phyloP scores from a whole-genome alignment of 2,797 vertebrate species.

The Poecilia gillii region DNA sequence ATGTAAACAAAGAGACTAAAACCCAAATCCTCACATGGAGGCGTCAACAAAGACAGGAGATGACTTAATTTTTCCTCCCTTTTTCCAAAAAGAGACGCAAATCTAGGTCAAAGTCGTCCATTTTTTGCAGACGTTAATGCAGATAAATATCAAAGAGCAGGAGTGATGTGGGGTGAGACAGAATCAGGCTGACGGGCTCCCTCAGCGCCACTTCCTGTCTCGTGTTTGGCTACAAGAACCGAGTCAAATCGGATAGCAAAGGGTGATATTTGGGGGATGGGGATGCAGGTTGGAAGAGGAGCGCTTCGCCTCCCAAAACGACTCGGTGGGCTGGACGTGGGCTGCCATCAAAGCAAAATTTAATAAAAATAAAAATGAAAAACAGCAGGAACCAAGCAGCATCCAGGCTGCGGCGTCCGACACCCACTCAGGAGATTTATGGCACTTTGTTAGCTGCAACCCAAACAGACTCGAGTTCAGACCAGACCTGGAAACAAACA shows the following conservation, averaged over 20 bases:
- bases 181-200: conserved; percentile 60
- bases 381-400: conserved; percentile 4
- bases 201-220: conserved; percentile 59
- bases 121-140: conserved; percentile 37
- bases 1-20: conserved; percentile 68
- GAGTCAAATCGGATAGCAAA: conserved; percentile 55
- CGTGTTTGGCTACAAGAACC: conserved; percentile 61
- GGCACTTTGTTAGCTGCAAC: conserved; percentile 59
- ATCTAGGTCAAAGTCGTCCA: conserved; percentile 51
- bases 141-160: conserved; percentile 63
- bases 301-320: conserved; percentile 61
- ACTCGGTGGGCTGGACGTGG: conserved; percentile 66
- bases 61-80: conserved; percentile 8
- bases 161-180: conserved; percentile 47
- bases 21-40: conserved; percentile 43
- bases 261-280: conserved; percentile 68
- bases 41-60: conserved; percentile 36
- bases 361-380: conserved; percentile 49
- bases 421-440: conserved; percentile 54
- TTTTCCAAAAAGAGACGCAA: conserved; percentile 22
- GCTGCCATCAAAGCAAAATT: conserved; percentile 65
- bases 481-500: not conserved
- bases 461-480: conserved; percentile 35
- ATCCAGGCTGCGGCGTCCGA: conserved; percentile 1
- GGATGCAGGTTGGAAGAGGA: conserved; percentile 43